Evolutionary conservation across 2,888 invertebrate genomes (phyloP).

Genomic region (Leptopilina syphax): DNA sequence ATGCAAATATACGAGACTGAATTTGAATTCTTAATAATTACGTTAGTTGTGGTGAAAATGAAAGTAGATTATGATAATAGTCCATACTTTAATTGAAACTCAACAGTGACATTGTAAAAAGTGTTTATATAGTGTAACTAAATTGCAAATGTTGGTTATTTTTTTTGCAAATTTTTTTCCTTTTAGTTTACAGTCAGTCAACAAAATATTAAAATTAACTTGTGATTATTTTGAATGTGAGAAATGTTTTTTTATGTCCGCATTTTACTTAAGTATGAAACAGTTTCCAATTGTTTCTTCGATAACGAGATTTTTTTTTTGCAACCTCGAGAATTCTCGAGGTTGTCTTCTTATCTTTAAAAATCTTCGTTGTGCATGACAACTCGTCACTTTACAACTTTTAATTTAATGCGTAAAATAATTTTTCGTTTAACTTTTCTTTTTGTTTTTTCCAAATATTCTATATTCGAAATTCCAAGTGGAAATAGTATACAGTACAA

Average conservation of each 20-base stretch:
- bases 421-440: not conserved
- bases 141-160: not conserved
- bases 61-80: constrained; percentile 34
- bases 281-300: constrained; percentile 9
- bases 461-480: no score
- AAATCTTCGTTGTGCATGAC: not conserved
- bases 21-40: constrained; percentile 3
- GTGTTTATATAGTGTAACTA: not conserved
- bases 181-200: not conserved
- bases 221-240: not conserved
- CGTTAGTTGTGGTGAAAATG: not conserved
- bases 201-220: not conserved
- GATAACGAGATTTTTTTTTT: constrained; percentile 8
- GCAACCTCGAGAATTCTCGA: not conserved
- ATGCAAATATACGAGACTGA: constrained; percentile 15
- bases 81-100: constrained; percentile 10
- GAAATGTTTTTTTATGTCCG: not conserved
- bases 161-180: not conserved
- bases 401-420: not conserved
- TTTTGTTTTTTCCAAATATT: not conserved
- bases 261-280: not conserved
- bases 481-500: no score
- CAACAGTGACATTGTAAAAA: not conserved
- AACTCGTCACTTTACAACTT: not conserved
- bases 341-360: constrained; percentile 14